phyloP scores from a whole-genome alignment of 2,113 vertebrate species.

The Peromyscus polionotus region DNA sequence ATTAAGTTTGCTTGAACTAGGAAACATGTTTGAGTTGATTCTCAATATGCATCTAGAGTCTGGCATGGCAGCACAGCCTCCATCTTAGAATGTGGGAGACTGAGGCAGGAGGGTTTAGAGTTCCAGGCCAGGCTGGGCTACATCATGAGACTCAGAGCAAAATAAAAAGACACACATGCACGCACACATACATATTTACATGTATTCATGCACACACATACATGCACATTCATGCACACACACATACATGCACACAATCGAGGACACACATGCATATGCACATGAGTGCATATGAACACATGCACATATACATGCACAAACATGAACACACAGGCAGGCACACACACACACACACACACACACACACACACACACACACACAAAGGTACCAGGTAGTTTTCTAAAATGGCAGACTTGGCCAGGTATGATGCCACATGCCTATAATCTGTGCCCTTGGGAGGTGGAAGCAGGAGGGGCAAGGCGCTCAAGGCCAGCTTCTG shows the following conservation, averaged over 20 bases:
- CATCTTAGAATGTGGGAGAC: not conserved
- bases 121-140: not conserved
- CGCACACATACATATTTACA: not conserved
- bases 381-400: not conserved
- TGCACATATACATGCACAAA: too few relatives aligned
- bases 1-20: not conserved
- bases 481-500: not conserved
- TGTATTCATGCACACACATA: too few relatives aligned
- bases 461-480: not conserved
- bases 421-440: not conserved
- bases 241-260: too few relatives aligned
- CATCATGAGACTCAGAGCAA: not conserved
- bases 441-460: not conserved
- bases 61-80: not conserved
- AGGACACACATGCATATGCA: too few relatives aligned
- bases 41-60: not conserved
- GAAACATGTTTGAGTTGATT: not conserved
- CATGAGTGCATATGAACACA: not conserved
- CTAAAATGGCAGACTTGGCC: not conserved
- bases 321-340: not conserved
- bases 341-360: not conserved
- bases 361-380: too few relatives aligned
- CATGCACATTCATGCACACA: too few relatives aligned
- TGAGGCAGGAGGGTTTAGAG: not conserved
- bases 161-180: not conserved